These are phyloP conservation scores for Mormyrus iriodes DNA, from an alignment of 2,113 vertebrate species.

Conservation along the genomic window DNA sequence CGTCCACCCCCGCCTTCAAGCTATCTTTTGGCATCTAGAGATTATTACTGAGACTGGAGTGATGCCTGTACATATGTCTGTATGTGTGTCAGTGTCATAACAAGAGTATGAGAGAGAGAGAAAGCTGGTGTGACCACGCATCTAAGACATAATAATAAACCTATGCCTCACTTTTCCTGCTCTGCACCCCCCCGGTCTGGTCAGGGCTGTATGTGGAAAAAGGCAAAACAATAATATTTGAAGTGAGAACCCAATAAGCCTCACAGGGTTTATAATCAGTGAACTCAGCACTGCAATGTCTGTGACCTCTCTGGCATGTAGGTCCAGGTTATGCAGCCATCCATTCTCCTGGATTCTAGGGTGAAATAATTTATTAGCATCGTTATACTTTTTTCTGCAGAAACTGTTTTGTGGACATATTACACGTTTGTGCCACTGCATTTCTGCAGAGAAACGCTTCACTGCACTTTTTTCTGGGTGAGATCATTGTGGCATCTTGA, in stretches of 20 bases:
- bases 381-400: neutral
- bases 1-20: neutral
- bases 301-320: neutral
- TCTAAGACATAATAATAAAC: neutral
- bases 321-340: neutral
- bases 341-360: neutral
- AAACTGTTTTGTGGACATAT: neutral
- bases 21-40: neutral
- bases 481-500: neutral
- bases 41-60: neutral
- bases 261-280: neutral
- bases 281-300: neutral
- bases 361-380: neutral
- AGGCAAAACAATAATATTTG: neutral
- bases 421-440: neutral
- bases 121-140: neutral
- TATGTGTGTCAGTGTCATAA: neutral
- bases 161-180: neutral
- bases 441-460: neutral
- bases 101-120: neutral
- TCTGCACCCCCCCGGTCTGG: neutral
- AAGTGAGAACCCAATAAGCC: neutral
- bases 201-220: neutral
- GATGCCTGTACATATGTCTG: neutral
- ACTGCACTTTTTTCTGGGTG: neutral